Percentiles rank a stretch among this genome's conserved stretches.
These are phyloP conservation scores for Drosophila repletoides DNA, from an alignment of 1,140 invertebrate species.

Conservation along the genomic window DNA sequence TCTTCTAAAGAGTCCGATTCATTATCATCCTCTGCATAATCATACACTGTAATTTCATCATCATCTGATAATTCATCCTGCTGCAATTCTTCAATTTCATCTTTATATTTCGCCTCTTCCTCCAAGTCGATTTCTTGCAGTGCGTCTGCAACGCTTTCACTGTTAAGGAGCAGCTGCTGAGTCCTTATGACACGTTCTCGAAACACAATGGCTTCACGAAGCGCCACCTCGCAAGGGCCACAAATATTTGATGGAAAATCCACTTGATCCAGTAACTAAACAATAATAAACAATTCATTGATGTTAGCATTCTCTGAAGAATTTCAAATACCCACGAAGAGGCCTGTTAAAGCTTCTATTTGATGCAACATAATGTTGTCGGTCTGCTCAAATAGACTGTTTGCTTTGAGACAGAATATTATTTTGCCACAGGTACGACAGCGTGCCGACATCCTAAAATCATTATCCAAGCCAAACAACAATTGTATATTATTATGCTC, in stretches of 20 bases:
- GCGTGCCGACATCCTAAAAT: conserved; percentile 34
- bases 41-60: conserved; percentile 2
- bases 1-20: not conserved
- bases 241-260: conserved; percentile 52
- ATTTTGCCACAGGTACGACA: conserved; percentile 59
- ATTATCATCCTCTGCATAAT: not conserved
- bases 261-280: conserved; percentile 25
- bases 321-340: conserved; percentile 44
- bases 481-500: conserved; percentile 4
- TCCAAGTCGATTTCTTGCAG: conserved; percentile 30
- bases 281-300: not conserved
- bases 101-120: not conserved
- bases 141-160: not conserved
- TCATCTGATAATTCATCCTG: not conserved
- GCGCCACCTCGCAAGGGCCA: conserved; percentile 48
- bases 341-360: conserved; percentile 56
- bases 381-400: conserved; percentile 46
- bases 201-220: conserved; percentile 49
- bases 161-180: conserved; percentile 41
- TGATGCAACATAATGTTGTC: conserved; percentile 54
- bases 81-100: not conserved
- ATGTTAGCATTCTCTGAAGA: not conserved
- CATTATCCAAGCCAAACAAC: conserved; percentile 18
- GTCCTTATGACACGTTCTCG: conserved; percentile 54
- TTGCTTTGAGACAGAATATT: conserved; percentile 31